phyloP scores from a whole-genome alignment of 2,888 invertebrate species.

The Tupiocoris notatus region DNA sequence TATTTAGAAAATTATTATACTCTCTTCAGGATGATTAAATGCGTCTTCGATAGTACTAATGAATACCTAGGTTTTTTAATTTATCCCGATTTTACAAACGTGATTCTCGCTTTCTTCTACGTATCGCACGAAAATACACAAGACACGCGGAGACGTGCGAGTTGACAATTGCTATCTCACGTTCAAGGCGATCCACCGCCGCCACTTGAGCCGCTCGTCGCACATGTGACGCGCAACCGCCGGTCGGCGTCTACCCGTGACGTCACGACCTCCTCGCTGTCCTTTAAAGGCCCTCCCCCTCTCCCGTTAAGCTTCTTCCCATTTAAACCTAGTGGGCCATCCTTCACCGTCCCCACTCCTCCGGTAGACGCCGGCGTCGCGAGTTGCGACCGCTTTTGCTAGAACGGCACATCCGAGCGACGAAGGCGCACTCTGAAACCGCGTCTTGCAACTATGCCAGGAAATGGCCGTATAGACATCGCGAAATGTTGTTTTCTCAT shows the following conservation, averaged over 20 bases:
- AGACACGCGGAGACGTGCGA: too few species aligned
- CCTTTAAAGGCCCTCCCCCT: slow-evolving; percentile 31
- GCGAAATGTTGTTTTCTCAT: too few species aligned
- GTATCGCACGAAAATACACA: too few species aligned
- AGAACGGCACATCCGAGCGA: slow-evolving; percentile 4
- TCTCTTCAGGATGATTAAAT: too few species aligned
- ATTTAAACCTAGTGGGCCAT: slow-evolving; percentile 9
- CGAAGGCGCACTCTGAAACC: slow-evolving; percentile 9
- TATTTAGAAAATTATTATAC: too few species aligned
- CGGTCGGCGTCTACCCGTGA: background rate
- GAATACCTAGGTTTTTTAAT: too few species aligned
- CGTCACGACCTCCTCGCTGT: slow-evolving; percentile 21
- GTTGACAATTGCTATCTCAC: background rate
- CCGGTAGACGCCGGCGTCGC: background rate
- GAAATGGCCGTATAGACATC: too few species aligned
- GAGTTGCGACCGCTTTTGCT: slow-evolving; percentile 3
- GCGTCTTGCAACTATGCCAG: slow-evolving; percentile 5
- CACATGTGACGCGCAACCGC: slow-evolving; percentile 21
- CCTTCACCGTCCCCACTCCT: background rate
- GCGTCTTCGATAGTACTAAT: too few species aligned
- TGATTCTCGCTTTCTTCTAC: too few species aligned
- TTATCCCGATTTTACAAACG: too few species aligned
- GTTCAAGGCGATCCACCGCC: background rate
- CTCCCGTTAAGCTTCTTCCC: slow-evolving; percentile 18
- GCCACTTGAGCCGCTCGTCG: background rate